Conservation (phyloP, 2,888 invertebrate species). For the Malthinus seriepunctatus region DNA sequence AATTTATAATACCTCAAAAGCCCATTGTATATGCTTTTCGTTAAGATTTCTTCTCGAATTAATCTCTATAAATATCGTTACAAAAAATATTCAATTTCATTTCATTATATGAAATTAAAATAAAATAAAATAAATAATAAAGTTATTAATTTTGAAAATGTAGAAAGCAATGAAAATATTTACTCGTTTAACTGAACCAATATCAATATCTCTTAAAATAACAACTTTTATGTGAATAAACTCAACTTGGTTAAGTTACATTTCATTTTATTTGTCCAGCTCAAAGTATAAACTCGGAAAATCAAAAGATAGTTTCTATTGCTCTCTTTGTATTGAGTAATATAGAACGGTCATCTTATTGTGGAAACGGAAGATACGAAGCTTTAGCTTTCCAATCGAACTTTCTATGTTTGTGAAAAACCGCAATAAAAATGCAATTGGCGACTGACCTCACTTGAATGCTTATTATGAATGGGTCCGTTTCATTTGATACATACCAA, state of each 20-base stretch:
- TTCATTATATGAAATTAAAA: background rate
- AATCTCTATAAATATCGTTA: too few species aligned
- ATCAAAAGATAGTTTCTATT: conserved; percentile 19
- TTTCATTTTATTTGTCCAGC: conserved; percentile 20
- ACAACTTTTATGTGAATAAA: conserved; percentile 14
- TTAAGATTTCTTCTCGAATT: too few species aligned
- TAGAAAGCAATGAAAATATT: conserved; percentile 11
- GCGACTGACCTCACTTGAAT: conserved; percentile 17
- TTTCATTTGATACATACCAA: conserved; percentile 1
- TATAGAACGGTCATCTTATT: conserved; percentile 11
- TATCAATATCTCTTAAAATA: conserved; percentile 17
- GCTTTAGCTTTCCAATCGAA: conserved; percentile 10
- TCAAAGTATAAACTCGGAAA: conserved; percentile 16
- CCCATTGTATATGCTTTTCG: too few species aligned
- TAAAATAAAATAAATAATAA: background rate
- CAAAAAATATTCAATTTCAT: background rate
- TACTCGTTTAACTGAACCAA: conserved; percentile 13
- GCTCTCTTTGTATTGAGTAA: conserved; percentile 11
- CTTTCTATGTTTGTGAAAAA: conserved; percentile 15
- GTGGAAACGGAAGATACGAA: conserved; percentile 13
- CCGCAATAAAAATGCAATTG: conserved; percentile 19
- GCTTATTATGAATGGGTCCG: conserved; percentile 3
- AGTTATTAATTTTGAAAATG: background rate
- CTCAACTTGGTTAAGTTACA: conserved; percentile 2
- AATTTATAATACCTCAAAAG: too few species aligned